Evolutionary conservation across 2,797 vertebrate genomes (phyloP).

Genomic region (Anisognathus igniventris): DNA sequence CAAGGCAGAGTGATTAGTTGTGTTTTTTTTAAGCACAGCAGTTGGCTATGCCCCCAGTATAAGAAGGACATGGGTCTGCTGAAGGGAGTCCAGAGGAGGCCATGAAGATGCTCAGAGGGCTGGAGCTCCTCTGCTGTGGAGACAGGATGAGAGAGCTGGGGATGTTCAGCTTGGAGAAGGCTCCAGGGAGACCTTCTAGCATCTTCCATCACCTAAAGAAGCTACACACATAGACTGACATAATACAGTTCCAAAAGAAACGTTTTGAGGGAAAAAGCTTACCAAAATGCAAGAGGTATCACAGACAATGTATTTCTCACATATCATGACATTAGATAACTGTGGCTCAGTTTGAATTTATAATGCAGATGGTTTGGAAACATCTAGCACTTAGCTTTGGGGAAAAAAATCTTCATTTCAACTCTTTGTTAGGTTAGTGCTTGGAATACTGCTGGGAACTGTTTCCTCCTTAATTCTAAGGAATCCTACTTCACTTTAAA

Average conservation of each 20-base stretch:
- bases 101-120: not conserved
- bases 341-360: not conserved
- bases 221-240: not conserved
- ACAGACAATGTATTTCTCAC: not conserved
- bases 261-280: not conserved
- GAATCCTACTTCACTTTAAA: not conserved
- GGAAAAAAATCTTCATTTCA: not conserved
- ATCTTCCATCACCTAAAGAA: not conserved
- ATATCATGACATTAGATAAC: rapidly evolving
- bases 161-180: not conserved
- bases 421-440: not conserved
- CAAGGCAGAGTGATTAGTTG: not conserved
- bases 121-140: not conserved
- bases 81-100: not conserved
- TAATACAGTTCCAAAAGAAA: not conserved
- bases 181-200: not conserved
- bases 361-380: not conserved
- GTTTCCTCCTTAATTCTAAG: not conserved
- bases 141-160: not conserved
- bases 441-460: not conserved
- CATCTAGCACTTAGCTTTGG: not conserved
- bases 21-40: not conserved
- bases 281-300: not conserved
- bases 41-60: too few relatives aligned
- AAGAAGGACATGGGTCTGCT: not conserved